Conservation (phyloP, 2,113 vertebrate species). For the Lepisosteus osseus region DNA sequence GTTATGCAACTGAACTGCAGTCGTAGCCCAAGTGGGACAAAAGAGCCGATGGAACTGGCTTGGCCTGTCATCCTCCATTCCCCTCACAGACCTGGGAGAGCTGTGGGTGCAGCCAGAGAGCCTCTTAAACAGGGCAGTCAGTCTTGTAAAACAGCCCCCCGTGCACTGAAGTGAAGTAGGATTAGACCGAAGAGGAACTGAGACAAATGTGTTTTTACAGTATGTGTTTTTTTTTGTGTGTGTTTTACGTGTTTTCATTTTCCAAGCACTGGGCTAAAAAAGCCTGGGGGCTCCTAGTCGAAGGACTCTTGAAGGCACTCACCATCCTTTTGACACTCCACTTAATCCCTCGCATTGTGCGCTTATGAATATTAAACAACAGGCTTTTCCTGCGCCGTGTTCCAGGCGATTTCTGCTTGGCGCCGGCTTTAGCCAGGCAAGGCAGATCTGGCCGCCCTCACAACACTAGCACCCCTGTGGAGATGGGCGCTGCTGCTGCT, state of each 20-base stretch:
- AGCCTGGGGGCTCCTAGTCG: slow-evolving; percentile 25
- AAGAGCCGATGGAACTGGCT: slow-evolving; percentile 22
- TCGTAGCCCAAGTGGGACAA: slow-evolving; percentile 24
- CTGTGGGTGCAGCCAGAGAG: slow-evolving; percentile 25
- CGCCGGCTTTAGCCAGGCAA: background rate
- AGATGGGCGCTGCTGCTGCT: too few species aligned
- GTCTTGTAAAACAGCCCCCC: slow-evolving; percentile 30
- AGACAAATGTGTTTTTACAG: slow-evolving; percentile 39
- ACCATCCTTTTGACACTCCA: slow-evolving; percentile 32
- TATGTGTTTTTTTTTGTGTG: slow-evolving; percentile 12
- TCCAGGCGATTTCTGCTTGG: background rate
- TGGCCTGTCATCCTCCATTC: slow-evolving; percentile 25
- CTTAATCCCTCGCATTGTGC: slow-evolving; percentile 30
- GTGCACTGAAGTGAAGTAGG: slow-evolving; percentile 50
- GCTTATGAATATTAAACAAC: slow-evolving; percentile 29
- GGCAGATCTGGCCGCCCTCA: background rate
- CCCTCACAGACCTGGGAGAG: slow-evolving; percentile 21
- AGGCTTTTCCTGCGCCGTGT: background rate
- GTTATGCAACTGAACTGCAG: too few species aligned
- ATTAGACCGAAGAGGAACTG: slow-evolving; percentile 35
- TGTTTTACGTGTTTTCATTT: slow-evolving; percentile 13
- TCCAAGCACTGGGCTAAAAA: slow-evolving; percentile 20
- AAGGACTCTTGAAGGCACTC: slow-evolving; percentile 20
- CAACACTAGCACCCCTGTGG: too few species aligned
- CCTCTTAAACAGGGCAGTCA: slow-evolving; percentile 13